phyloP scores from a whole-genome alignment of 1,140 invertebrate species.

The Arion vulgaris region DNA sequence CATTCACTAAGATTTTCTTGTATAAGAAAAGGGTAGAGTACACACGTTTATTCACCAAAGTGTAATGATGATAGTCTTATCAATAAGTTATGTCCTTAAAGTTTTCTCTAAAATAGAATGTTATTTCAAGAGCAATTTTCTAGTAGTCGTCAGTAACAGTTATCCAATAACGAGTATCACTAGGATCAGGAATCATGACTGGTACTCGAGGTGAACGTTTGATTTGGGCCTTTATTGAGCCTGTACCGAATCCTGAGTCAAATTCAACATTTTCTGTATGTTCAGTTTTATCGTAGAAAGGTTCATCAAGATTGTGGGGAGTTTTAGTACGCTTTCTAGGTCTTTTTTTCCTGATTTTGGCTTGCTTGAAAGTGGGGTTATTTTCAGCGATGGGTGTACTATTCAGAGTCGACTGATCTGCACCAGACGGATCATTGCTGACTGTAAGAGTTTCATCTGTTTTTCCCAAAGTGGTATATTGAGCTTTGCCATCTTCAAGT shows the following conservation, averaged over 20 bases:
- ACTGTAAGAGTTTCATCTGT: background rate
- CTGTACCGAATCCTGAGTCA: constrained; percentile 22
- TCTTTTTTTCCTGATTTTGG: background rate
- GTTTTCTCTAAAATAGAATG: no score
- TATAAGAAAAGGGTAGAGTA: no score
- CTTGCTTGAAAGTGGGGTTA: background rate
- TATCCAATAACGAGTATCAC: constrained; percentile 22
- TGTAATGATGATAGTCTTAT: no score
- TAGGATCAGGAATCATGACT: constrained; percentile 20
- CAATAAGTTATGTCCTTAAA: no score
- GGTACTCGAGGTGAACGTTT: constrained; percentile 11
- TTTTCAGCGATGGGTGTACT: background rate
- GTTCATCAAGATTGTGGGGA: background rate
- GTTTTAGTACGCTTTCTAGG: background rate
- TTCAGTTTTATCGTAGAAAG: constrained; percentile 23
- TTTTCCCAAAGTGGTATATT: background rate
- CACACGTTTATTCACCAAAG: no score
- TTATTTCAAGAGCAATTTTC: no score
- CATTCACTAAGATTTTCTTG: no score
- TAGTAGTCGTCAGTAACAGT: constrained; percentile 18
- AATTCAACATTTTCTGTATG: constrained; percentile 9
- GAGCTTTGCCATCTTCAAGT: background rate
- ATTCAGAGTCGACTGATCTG: background rate
- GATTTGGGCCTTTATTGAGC: background rate
- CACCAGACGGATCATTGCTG: background rate